Base-by-base conservation (phyloP, 2,113 vertebrate genomes). In the Paralichthys olivaceus region DNA sequence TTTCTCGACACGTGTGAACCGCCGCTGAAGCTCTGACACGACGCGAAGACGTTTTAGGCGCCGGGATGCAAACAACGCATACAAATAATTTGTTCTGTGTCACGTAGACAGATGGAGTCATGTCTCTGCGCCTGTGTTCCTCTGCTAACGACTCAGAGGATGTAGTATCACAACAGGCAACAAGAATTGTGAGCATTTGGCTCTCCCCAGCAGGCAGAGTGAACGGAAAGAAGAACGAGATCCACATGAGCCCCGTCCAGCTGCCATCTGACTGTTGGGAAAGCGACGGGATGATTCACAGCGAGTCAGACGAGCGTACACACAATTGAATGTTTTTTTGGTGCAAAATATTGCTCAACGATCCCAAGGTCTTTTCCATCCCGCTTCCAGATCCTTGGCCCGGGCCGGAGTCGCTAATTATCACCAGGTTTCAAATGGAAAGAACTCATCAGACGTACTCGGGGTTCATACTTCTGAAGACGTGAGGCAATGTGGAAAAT, bases 391-490 rank as follows among this genome's bases (percentile, higher is more conserved):
- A 84, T 77, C 80, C 80, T 78, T 85, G 86, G 86, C 87, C 34
- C 37, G 61, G 29, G 12, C 77, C 64, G 7, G 25, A 66, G 72
- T 37, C 37, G 4, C 77, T 89, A 91, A 93, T 92, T 85, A 87
- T 78, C 89, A 87, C 81, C 90, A 89, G 88, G 75, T 88, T 89
- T 77, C 74, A 72, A 20, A 85, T 87, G 90, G 91, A 92, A 91
- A 93, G 73, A 86, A 79, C 72, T 80, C 68, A 77, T 89, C 75
- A 86, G 76, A 58, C 60, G 3, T 23, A 12, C 55, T 66, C n/a
- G 15, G 72, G 75, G 77, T 73, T 69, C 60, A 26, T 51, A 40
- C 67, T 69, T 69, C 58, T 76, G 67, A 84, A 71, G 77, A 77
- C 49, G 20, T 53, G 53, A 77, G 55, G 75, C 53, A 76, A 47